Conservation (phyloP, 2,888 invertebrate species). For the Leptarthrus brevirostris region DNA sequence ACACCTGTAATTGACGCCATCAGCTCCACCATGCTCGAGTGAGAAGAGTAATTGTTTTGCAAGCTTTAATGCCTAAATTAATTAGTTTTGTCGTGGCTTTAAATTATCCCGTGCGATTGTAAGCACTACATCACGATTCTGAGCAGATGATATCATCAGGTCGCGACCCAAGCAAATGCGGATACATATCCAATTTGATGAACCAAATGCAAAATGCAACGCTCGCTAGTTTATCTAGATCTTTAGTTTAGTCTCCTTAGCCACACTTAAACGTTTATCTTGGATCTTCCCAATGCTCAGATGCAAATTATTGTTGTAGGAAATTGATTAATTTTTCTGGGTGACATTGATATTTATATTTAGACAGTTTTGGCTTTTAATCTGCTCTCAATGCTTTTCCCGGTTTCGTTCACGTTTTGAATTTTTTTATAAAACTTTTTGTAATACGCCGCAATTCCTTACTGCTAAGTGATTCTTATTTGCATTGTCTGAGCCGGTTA, state of each 20-base stretch:
- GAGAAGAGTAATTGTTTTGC: slow-evolving; percentile 22
- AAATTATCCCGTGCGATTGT: not conserved
- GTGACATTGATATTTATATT: slow-evolving; percentile 34
- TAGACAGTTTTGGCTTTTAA: slow-evolving; percentile 27
- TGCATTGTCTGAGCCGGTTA: not conserved
- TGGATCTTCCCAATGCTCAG: not conserved
- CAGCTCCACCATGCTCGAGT: not conserved
- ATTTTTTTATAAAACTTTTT: not conserved
- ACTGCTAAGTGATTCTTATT: not conserved
- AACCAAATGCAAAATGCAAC: not conserved
- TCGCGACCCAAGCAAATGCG: not conserved
- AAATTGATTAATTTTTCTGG: not conserved
- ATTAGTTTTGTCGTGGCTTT: slow-evolving; percentile 18
- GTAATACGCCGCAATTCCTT: no score
- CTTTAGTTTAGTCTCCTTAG: not conserved
- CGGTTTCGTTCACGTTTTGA: slow-evolving; percentile 15
- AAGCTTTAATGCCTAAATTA: slow-evolving; percentile 37
- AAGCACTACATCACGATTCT: not conserved
- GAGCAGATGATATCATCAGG: slow-evolving; percentile 28
- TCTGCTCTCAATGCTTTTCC: slow-evolving; percentile 32
- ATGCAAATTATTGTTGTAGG: not conserved
- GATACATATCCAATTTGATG: slow-evolving; percentile 19
- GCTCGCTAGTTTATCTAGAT: not conserved
- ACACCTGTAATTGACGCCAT: no score
- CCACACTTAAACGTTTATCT: not conserved